Evolutionary conservation across 92 coral and sea anemone genomes (phyloP).

Genomic region (Epizoanthus scotinus): DNA sequence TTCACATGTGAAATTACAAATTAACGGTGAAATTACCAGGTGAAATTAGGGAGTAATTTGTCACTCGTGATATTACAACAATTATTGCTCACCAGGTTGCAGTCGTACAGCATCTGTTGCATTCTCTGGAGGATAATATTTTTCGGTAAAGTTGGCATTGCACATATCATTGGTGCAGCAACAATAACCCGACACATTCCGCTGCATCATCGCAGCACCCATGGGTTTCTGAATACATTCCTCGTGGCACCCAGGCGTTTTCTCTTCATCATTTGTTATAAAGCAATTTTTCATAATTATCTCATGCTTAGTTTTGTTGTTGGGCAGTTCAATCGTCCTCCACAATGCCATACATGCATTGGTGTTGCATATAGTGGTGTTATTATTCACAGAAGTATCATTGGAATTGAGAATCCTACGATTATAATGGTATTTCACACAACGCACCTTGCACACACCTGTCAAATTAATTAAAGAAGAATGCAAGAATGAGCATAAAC

Average conservation of each 20-base stretch:
- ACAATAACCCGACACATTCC: slow-evolving; percentile 79
- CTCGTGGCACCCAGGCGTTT: slow-evolving; percentile 46
- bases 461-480: neutral
- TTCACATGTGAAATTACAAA: no score
- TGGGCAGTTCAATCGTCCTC: slow-evolving; percentile 43
- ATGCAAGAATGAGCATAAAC: no score
- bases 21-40: no score
- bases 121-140: slow-evolving; percentile 47
- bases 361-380: neutral
- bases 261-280: slow-evolving; percentile 1
- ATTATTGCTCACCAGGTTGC: slow-evolving; percentile 14
- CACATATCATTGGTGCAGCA: slow-evolving; percentile 80
- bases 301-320: slow-evolving; percentile 51
- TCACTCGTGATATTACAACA: no score
- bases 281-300: slow-evolving; percentile 65
- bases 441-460: neutral
- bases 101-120: slow-evolving; percentile 25
- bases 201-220: slow-evolving; percentile 42
- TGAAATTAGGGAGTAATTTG: no score
- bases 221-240: slow-evolving; percentile 68
- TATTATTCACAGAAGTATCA: neutral
- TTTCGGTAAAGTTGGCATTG: slow-evolving; percentile 68
- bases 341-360: slow-evolving; percentile 66
- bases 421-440: neutral
- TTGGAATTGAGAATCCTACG: no score